Base-by-base conservation (phyloP, 2,888 invertebrate genomes). In the Dinocampus coccinellae region DNA sequence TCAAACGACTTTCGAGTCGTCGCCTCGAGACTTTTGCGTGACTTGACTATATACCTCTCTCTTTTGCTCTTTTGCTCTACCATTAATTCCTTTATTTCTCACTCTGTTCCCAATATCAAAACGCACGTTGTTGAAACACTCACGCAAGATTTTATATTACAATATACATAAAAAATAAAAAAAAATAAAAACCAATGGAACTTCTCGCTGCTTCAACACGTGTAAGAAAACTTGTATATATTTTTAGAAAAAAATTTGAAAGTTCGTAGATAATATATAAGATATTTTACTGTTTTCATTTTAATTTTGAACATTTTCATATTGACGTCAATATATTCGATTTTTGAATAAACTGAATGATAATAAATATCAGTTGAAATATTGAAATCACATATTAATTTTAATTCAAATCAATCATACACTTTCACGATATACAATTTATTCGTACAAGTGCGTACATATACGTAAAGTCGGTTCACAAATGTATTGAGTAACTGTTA, bases 371-470 rank as follows among this genome's bases (percentile, higher is more conserved):
- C 55, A 55, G 47, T n/a, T n/a, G 16, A 47, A 47, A 20, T 47
- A 47, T 47, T 7, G 47, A 47, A 7, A n/a, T 47, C 16, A 7
- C 6, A 2, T 47, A 1, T 47, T n/a, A 7, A 6, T 6, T 47
- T 6, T 57, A n/a, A 33, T 58, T 53, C 55, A 65, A 73, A 76
- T 26, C 55, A 55, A 55, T 55, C 26, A 74, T 73, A 75, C 75
- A 75, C 76, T 76, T 76, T 76, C 75, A 75, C 75, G 69, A 72
- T 70, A 57, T 72, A 64, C 65, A 62, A 70, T 76, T 70, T 61
- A 70, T 71, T 36, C 58, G 33, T 34, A 57, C 53, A 47, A 52
- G 47, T 20, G 20, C 47, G 47, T 47, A 16, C 16, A 16, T 33
- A 16, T 29, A 29, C 42, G 6, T 29, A 47, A 10, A 76, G 74